Conservation (phyloP, 2,797 vertebrate species). For the Helostoma temminkii region DNA sequence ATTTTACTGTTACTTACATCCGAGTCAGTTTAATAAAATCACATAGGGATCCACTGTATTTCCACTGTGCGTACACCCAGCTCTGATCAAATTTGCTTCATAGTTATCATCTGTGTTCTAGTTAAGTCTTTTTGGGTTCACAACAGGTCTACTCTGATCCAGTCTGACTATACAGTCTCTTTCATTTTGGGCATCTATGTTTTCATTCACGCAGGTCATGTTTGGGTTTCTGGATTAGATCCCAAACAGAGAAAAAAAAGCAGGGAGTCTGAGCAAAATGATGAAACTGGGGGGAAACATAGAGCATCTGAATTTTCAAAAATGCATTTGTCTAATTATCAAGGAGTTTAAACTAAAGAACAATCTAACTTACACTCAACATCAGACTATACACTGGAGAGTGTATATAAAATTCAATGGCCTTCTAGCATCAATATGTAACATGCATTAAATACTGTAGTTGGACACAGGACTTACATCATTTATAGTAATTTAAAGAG, state of each 20-base stretch:
- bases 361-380: background rate
- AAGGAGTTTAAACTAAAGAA: conserved; percentile 5
- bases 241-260: background rate
- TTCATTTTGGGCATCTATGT: background rate
- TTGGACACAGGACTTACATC: background rate
- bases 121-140: background rate
- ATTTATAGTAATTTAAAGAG: background rate
- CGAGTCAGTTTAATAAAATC: conserved; percentile 10
- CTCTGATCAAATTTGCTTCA: background rate
- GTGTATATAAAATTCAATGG: background rate
- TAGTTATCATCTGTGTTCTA: background rate
- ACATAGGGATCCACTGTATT: too few species aligned
- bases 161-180: background rate
- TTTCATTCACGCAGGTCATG: background rate
- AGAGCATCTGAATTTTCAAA: background rate
- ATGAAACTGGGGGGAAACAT: conserved; percentile 16
- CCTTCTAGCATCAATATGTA: background rate
- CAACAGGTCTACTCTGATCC: background rate
- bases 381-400: background rate
- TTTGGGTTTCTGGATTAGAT: background rate
- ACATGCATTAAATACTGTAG: background rate
- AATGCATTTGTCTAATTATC: background rate
- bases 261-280: background rate
- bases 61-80: background rate
- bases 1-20: too few species aligned